Conservation (phyloP, 2,888 invertebrate species). For the Phania funesta region DNA sequence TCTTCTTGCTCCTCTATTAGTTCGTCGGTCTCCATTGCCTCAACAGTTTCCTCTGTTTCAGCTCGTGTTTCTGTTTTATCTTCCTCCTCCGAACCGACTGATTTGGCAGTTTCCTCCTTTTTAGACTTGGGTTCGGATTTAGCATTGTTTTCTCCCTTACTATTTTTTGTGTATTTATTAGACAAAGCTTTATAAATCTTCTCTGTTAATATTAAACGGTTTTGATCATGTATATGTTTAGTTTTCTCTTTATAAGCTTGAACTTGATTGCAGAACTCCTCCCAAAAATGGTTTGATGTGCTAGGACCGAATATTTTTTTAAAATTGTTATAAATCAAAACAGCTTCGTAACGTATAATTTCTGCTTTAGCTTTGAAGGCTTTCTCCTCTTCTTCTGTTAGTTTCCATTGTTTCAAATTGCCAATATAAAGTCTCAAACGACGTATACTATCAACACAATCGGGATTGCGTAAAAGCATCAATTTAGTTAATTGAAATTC, state of each 20-base stretch:
- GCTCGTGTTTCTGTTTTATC: background rate
- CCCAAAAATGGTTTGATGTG: constrained; percentile 86
- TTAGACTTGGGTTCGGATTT: constrained; percentile 52
- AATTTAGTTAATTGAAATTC: constrained; percentile 82
- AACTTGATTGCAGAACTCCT: constrained; percentile 86
- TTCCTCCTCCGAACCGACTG: constrained; percentile 36
- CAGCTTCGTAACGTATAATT: constrained; percentile 86
- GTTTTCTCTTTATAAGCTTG: constrained; percentile 85
- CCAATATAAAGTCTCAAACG: constrained; percentile 89
- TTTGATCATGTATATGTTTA: constrained; percentile 81
- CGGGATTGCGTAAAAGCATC: constrained; percentile 91
- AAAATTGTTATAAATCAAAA: constrained; percentile 80
- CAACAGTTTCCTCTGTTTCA: constrained; percentile 14
- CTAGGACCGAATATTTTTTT: constrained; percentile 83
- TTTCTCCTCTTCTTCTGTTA: constrained; percentile 83
- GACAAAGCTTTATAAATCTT: constrained; percentile 71
- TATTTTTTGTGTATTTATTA: constrained; percentile 62
- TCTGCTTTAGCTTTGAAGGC: constrained; percentile 86
- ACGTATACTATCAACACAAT: constrained; percentile 88
- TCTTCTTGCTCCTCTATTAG: constrained; percentile 21
- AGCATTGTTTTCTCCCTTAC: constrained; percentile 13
- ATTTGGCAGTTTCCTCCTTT: constrained; percentile 57
- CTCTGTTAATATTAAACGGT: constrained; percentile 75
- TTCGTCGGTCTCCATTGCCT: constrained; percentile 33
- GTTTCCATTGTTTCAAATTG: constrained; percentile 88